phyloP scores from a whole-genome alignment of 2,888 invertebrate genomes.

The Phengaris alcon region DNA sequence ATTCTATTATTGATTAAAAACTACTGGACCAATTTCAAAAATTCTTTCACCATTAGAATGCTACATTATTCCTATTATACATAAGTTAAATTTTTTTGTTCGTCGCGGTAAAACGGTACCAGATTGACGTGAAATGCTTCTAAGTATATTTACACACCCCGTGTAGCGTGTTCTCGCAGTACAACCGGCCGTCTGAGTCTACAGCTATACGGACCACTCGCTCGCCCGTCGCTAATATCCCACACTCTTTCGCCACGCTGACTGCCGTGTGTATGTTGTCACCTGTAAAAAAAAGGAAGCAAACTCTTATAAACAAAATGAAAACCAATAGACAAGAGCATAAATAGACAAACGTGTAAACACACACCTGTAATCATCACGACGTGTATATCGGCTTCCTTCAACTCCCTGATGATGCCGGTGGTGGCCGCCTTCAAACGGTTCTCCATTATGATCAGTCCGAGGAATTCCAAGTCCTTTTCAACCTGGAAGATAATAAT shows the following conservation, averaged over 20 bases:
- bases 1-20: too few relatives aligned
- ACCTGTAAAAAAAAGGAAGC: slow-evolving; percentile 63
- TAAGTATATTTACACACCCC: slow-evolving; percentile 51
- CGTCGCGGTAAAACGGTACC: too few relatives aligned
- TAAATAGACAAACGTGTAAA: too few relatives aligned
- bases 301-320: too few relatives aligned
- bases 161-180: slow-evolving; percentile 59
- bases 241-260: slow-evolving; percentile 95
- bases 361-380: slow-evolving; percentile 96
- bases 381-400: slow-evolving; percentile 91
- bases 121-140: too few relatives aligned
- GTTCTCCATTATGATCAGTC: slow-evolving; percentile 96
- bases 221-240: slow-evolving; percentile 87
- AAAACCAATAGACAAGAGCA: too few relatives aligned
- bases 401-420: slow-evolving; percentile 87
- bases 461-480: slow-evolving; percentile 88
- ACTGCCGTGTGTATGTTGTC: slow-evolving; percentile 94
- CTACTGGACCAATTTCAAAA: too few relatives aligned
- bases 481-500: slow-evolving; percentile 80
- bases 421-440: slow-evolving; percentile 93
- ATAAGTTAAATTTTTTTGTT: too few relatives aligned
- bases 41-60: too few relatives aligned
- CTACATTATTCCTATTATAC: too few relatives aligned
- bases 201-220: slow-evolving; percentile 60
- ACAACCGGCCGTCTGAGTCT: slow-evolving; percentile 46